Base-by-base conservation (phyloP, 2,888 invertebrate genomes). In the Exocentrus adspersus region DNA sequence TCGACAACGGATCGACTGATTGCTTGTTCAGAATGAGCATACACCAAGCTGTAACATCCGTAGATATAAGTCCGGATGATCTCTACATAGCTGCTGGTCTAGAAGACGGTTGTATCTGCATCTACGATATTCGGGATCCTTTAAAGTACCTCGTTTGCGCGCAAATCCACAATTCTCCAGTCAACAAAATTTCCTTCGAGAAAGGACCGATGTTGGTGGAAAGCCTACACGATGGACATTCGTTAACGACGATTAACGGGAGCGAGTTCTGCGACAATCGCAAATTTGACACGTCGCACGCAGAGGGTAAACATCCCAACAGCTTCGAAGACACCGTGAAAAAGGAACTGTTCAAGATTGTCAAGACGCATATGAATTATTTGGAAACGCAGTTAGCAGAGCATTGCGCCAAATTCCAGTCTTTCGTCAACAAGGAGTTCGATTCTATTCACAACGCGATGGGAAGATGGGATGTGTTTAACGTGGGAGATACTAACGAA, bases 391-490 rank as follows among this genome's bases (percentile, higher is more conserved):
- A 80, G 52, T 52, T 80, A 37, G 63, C 65, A 1, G 71, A 74
- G 30, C 79, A 81, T 21, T 77, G 79, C 64, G 62, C 62, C 14
- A 78, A 76, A 65, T 74, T 80, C 53, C 75, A 79, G 57, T 69
- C 67, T 2, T 78, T 78, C 58, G 69, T 81, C 14, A 68, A 73
- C 28, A 77, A 72, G 43, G 81, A 81, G 65, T 79, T 80, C 57
- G 72, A 75, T 7, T 75, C 76, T 9, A 74, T 80, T 21, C 72
- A 76, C 42, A 64, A 63, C 12, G 71, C 75, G 9, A 76, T 79
- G 67, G 75, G 74, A 3, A 77, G 79, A 37, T 80, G 78, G 78
- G 73, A 78, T 41, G 60, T 78, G 12, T 72, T 78, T 52, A 76
- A 70, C 9, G 56, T 69, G 9, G 68, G 61, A 2, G 73, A 74